Evolutionary conservation across 2,888 invertebrate species (phyloP), one percentile per base, ranked within the genome.

Genomic region (Caenorhabditis auriculariae): DNA sequence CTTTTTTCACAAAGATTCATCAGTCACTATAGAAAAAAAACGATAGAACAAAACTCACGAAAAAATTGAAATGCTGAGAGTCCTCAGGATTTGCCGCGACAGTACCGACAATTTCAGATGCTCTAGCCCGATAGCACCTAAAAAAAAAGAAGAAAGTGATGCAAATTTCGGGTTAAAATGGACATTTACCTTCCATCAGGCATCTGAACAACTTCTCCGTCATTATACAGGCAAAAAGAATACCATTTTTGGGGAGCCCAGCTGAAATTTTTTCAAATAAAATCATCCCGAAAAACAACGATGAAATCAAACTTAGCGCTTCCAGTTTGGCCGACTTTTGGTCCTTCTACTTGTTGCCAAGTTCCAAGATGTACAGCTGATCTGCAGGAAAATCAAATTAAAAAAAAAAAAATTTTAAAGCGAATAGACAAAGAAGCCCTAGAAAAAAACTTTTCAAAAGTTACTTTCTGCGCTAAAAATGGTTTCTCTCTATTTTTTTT

Each of bases 51-150:
- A 47, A 64, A 87, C 90, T 87, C 84, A 93, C 93, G 86, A 91
- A 89, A 85, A 94, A 94, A 72, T 91, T 84, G 37, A 86, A 85
- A 82, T 94, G 92, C 67, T 88, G 87, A 35, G 86, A 84, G 82
- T 90, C 90, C 15, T 89, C 90, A 0, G 95, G 95, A 78, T 90
- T 88, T 0, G 94, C 93, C 17, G 91, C 90, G 60, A 91, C 92
- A 19, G 88, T 88, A 32, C 54, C 28, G 4, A 70, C 50, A 19
- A 43, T 37, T 19, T 32, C 19, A 4, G 65, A 63, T 21, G 57
- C 19, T 42, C 63, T 50, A 6, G 66, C 64, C 41, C 59, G 49
- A 54, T 61, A 70, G 46, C 64, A 67, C 19, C 46, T 29, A 17
- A 28, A 29, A 19, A 47, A 5, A 21, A 7, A 26, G 23, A n/a